Percentiles rank a stretch among this genome's conserved stretches.
phyloP scores from a whole-genome alignment of 2,797 vertebrate genomes.

The Amblyraja radiata region DNA sequence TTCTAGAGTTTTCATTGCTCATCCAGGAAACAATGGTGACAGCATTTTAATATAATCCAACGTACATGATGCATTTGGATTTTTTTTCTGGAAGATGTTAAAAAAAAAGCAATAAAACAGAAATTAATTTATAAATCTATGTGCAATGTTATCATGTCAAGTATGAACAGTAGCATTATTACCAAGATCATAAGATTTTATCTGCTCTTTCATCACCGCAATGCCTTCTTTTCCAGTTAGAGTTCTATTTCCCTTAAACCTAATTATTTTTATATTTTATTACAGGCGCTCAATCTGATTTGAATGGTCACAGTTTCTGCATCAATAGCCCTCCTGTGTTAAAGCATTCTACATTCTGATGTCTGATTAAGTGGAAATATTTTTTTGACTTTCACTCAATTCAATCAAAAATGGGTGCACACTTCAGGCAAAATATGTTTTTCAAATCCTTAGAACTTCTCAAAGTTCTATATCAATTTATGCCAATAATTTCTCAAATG shows the following conservation, averaged over 20 bases:
- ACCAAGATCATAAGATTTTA: not conserved
- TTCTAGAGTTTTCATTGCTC: too few species aligned
- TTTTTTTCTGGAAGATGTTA: not conserved
- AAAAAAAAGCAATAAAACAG: not conserved
- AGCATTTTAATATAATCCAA: not conserved
- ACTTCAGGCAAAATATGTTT: not conserved
- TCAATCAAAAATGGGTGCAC: not conserved
- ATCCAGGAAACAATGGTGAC: not conserved
- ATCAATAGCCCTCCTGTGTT: not conserved
- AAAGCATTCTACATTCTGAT: not conserved
- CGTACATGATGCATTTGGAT: not conserved
- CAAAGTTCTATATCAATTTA: not conserved
- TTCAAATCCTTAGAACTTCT: not conserved
- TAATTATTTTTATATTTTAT: not conserved
- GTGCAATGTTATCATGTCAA: not conserved
- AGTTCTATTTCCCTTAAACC: not conserved
- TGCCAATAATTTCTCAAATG: not conserved
- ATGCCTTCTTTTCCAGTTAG: not conserved
- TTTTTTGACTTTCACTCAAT: not conserved
- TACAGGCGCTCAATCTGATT: not conserved
- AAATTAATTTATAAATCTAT: not conserved
- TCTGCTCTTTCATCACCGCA: not conserved
- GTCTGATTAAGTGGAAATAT: not conserved
- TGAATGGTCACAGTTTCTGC: not conserved
- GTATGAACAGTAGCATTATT: not conserved